Evolutionary conservation across 2,888 invertebrate genomes (phyloP).

Genomic region (Hydraecia micacea): DNA sequence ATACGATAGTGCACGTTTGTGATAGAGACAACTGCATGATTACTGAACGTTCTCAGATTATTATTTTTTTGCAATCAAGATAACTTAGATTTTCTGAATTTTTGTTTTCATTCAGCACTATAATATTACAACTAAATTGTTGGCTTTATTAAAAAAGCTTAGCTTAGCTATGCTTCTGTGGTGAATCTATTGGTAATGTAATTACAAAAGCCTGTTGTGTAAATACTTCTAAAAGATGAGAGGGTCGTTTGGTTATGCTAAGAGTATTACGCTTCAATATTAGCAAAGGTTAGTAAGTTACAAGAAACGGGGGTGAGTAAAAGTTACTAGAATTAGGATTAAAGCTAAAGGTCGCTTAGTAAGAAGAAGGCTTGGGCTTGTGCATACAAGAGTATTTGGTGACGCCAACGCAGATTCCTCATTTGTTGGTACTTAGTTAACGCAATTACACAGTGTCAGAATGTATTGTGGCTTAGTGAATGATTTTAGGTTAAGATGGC

Average conservation of each 20-base stretch:
- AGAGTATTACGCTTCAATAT: slow-evolving; percentile 11
- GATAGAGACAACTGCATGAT: neutral
- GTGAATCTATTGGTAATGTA: neutral
- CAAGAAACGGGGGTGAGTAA: neutral
- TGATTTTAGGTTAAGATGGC: slow-evolving; percentile 12
- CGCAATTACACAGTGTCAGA: neutral
- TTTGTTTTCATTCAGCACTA: neutral
- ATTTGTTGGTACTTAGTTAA: slow-evolving; percentile 6
- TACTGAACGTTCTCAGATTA: slow-evolving; percentile 8
- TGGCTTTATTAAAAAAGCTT: neutral
- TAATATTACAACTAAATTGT: neutral
- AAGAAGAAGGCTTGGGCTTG: neutral
- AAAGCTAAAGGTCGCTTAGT: neutral
- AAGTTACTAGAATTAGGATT: slow-evolving; percentile 1
- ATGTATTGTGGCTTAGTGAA: slow-evolving; percentile 9
- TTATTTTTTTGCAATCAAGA: neutral
- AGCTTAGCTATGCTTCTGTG: neutral
- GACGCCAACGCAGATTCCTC: slow-evolving; percentile 7
- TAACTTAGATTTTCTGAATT: neutral
- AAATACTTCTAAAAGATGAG: slow-evolving; percentile 1
- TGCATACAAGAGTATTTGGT: neutral
- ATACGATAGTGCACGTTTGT: slow-evolving; percentile 38
- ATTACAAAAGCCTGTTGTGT: neutral
- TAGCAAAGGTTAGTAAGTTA: neutral
- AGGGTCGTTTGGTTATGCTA: neutral